A percentile compares a stretch with the other conserved stretches of the same genome.
Conservation (phyloP, 2,797 vertebrate genomes). For the Furcifer pardalis region DNA sequence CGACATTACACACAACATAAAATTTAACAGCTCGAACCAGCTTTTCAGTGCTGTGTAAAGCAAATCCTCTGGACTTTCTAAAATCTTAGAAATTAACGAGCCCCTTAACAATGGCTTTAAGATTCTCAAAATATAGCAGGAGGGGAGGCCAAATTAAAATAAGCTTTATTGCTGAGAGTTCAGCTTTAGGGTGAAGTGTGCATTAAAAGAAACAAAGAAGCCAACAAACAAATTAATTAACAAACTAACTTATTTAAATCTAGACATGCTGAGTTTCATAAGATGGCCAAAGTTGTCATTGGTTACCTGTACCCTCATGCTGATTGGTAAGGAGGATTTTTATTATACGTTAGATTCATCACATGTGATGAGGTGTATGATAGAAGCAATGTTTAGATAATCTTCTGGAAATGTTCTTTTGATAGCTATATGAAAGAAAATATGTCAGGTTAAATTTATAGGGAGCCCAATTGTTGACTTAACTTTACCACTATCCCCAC, state of each 20-base stretch:
- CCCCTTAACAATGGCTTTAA: conserved; percentile 58
- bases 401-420: too few species aligned
- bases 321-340: background rate
- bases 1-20: conserved; percentile 86
- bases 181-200: background rate
- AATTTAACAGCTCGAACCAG: conserved; percentile 81
- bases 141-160: conserved; percentile 42
- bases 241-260: background rate
- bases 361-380: too few species aligned
- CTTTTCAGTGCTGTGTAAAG: conserved; percentile 80
- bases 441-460: conserved; percentile 22
- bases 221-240: background rate
- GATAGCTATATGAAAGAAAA: background rate
- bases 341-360: background rate
- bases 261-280: background rate
- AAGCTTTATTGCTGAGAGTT: conserved; percentile 33
- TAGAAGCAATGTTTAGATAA: background rate
- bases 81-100: conserved; percentile 76
- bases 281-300: background rate
- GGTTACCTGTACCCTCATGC: background rate
- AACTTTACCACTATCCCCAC: background rate
- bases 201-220: background rate
- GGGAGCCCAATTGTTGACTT: conserved; percentile 39
- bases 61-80: conserved; percentile 71
- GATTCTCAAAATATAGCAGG: conserved; percentile 48